These are phyloP conservation scores for Stigmatopora nigra DNA, from an alignment of 2,113 vertebrate species.

Conservation along the genomic window DNA sequence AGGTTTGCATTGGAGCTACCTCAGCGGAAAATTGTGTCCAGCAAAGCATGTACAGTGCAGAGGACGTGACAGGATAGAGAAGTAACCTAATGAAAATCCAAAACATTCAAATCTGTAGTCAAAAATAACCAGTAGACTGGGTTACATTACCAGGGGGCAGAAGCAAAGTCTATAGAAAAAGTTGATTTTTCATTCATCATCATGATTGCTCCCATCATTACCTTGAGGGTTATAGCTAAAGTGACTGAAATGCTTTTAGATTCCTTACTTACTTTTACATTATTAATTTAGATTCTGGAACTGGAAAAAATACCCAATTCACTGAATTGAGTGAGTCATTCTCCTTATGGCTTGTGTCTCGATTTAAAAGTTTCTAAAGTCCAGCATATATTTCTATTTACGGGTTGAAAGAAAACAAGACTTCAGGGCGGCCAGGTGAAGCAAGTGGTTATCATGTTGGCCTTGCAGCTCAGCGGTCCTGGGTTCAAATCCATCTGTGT, in stretches of 20 bases:
- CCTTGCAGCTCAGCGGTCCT: too few species aligned
- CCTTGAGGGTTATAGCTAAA: slow-evolving; percentile 24
- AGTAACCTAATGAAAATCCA: slow-evolving; percentile 70
- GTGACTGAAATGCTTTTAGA: slow-evolving; percentile 34
- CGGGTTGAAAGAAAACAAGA: neutral
- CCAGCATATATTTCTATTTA: neutral
- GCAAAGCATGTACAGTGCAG: slow-evolving; percentile 59
- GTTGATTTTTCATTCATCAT: slow-evolving; percentile 11
- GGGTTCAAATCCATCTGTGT: too few species aligned
- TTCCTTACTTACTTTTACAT: neutral
- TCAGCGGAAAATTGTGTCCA: slow-evolving; percentile 70
- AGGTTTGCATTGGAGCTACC: slow-evolving; percentile 49
- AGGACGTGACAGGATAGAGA: slow-evolving; percentile 64
- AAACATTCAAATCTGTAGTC: slow-evolving; percentile 44
- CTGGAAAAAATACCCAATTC: slow-evolving; percentile 14
- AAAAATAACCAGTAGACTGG: slow-evolving; percentile 16
- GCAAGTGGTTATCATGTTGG: too few species aligned
- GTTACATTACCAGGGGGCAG: slow-evolving; percentile 31
- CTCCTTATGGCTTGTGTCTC: neutral
- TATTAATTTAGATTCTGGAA: slow-evolving; percentile 35
- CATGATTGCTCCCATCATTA: neutral
- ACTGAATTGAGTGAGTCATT: neutral
- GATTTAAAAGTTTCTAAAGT: neutral
- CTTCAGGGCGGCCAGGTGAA: too few species aligned
- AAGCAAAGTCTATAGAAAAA: slow-evolving; percentile 1